Conservation (phyloP, 2,888 invertebrate species). For the Panopea generosa region DNA sequence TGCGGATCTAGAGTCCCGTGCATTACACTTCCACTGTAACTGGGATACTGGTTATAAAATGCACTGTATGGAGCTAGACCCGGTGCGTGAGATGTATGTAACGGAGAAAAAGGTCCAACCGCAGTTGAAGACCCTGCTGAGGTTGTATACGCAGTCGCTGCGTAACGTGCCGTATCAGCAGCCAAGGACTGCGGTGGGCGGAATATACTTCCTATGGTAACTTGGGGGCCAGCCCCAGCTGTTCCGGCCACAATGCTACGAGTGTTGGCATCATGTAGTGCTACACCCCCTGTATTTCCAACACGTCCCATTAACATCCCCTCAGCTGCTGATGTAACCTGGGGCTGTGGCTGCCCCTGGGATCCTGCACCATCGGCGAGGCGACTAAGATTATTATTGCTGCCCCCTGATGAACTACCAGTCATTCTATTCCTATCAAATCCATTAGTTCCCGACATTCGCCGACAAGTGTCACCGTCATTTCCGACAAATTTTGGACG, state of each 20-base stretch:
- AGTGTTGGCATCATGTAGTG: constrained; percentile 47
- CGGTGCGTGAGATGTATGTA: constrained; percentile 49
- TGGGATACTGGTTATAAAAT: constrained; percentile 74
- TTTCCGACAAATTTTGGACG: constrained; percentile 57
- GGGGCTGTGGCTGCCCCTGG: constrained; percentile 63
- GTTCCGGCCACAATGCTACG: constrained; percentile 59
- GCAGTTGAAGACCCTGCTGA: constrained; percentile 29
- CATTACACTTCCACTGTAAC: constrained; percentile 45
- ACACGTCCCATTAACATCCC: constrained; percentile 63
- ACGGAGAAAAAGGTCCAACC: constrained; percentile 59
- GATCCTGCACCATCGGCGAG: constrained; percentile 66
- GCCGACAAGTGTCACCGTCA: constrained; percentile 66
- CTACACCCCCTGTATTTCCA: constrained; percentile 52
- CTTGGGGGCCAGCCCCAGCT: constrained; percentile 67
- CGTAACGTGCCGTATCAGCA: constrained; percentile 66
- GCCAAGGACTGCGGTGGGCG: constrained; percentile 72
- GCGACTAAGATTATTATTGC: constrained; percentile 68
- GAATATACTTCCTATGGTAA: constrained; percentile 64
- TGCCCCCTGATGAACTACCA: constrained; percentile 68
- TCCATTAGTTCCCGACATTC: constrained; percentile 78
- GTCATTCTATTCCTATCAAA: constrained; percentile 77
- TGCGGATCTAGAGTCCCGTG: constrained; percentile 57
- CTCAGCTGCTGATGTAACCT: constrained; percentile 55
- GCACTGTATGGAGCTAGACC: constrained; percentile 73
- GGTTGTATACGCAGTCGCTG: constrained; percentile 33